phyloP scores from a whole-genome alignment of 1,140 invertebrate species.

The Homalodisca vitripennis region DNA sequence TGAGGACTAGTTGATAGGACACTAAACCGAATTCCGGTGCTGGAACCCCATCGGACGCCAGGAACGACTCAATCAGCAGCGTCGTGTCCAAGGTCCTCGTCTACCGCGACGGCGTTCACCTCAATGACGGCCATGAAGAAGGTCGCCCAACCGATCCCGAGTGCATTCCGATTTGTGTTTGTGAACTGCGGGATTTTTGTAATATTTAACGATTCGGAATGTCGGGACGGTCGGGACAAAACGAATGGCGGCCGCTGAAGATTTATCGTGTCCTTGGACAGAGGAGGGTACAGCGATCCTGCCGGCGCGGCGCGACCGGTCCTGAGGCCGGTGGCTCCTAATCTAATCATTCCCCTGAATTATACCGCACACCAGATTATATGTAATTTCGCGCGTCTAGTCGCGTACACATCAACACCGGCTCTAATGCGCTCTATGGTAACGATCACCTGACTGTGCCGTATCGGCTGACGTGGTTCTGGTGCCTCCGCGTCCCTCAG shows the following conservation, averaged over 20 bases:
- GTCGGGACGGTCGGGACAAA: slow-evolving; percentile 12
- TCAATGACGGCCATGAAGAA: too few species aligned
- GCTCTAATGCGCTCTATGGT: not conserved
- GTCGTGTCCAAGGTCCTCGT: too few species aligned
- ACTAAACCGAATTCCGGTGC: too few species aligned
- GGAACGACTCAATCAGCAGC: too few species aligned
- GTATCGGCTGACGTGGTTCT: too few species aligned
- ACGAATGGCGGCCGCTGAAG: not conserved
- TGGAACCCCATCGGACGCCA: too few species aligned
- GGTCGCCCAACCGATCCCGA: not conserved
- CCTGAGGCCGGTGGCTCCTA: too few species aligned
- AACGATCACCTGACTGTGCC: not conserved
- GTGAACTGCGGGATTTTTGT: slow-evolving; percentile 3
- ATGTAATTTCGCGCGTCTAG: not conserved
- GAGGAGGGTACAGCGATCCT: too few species aligned
- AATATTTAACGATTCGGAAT: slow-evolving; percentile 13
- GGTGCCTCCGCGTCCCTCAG: too few species aligned
- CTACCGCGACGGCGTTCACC: too few species aligned
- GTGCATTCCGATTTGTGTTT: slow-evolving; percentile 5
- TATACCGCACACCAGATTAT: slow-evolving; percentile 12
- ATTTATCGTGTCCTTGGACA: not conserved
- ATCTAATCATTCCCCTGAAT: slow-evolving; percentile 10
- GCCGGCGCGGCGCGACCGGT: too few species aligned
- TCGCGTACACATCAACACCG: not conserved
- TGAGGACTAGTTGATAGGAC: too few species aligned